Evolutionary conservation across 2,113 vertebrate genomes (phyloP).

Genomic region (Brevimyrus niger): DNA sequence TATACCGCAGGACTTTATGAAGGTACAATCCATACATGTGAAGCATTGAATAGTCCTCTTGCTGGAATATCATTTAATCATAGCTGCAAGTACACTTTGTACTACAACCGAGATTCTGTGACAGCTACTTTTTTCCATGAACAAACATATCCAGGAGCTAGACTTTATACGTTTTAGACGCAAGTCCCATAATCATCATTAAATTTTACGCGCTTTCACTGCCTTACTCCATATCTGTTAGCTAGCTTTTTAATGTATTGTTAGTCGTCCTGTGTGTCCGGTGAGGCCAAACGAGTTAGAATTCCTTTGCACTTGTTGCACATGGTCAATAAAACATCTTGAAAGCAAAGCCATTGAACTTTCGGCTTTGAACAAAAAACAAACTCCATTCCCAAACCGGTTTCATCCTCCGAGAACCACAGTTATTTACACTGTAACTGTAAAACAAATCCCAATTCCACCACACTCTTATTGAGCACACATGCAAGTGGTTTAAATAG

Average conservation of each 20-base stretch:
- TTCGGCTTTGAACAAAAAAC: background rate
- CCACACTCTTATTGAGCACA: background rate
- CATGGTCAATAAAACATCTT: background rate
- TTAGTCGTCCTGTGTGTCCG: background rate
- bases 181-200: too few relatives aligned
- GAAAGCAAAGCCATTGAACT: background rate
- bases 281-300: background rate
- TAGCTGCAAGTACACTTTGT: background rate
- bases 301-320: background rate
- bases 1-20: background rate
- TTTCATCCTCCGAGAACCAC: background rate
- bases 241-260: background rate
- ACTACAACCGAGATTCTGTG: background rate
- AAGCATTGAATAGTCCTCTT: background rate
- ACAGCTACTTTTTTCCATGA: background rate
- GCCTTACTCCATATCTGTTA: background rate
- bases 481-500: background rate
- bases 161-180: too few relatives aligned
- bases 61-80: too few relatives aligned
- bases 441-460: background rate
- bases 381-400: background rate
- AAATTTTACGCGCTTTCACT: background rate
- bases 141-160: background rate
- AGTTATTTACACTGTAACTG: slow-evolving; percentile 1
- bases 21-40: background rate